phyloP scores from a whole-genome alignment of 2,888 invertebrate species.

The Zaprionus bogoriensis region DNA sequence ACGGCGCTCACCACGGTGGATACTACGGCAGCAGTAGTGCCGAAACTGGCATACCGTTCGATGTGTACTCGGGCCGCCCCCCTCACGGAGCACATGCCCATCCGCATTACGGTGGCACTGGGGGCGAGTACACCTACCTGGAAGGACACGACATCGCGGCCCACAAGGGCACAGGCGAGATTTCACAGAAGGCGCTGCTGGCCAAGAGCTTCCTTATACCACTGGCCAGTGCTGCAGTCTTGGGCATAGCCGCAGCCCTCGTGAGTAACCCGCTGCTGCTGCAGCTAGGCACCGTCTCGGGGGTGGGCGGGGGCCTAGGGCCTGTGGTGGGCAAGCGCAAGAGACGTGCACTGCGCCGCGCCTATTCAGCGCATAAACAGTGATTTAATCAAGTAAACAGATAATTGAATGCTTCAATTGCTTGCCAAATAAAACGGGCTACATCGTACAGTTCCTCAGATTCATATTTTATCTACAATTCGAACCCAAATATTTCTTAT shows the following conservation, averaged over 20 bases:
- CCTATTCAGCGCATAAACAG: constrained; percentile 29
- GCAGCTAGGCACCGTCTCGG: constrained; percentile 89
- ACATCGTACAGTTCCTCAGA: background rate
- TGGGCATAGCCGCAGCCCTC: constrained; percentile 91
- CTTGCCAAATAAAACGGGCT: constrained; percentile 21
- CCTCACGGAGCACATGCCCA: constrained; percentile 46
- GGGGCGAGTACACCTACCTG: constrained; percentile 74
- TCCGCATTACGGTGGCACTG: constrained; percentile 61
- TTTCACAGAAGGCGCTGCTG: constrained; percentile 77
- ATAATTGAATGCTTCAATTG: background rate
- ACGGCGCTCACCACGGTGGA: constrained; percentile 81
- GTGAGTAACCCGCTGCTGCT: constrained; percentile 90
- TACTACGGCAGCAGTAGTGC: constrained; percentile 64
- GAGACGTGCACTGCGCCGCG: constrained; percentile 51
- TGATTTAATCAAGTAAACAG: background rate
- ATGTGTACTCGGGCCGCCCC: constrained; percentile 74
- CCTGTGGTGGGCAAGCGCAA: constrained; percentile 75
- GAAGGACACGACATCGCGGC: constrained; percentile 58
- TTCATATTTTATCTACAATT: background rate
- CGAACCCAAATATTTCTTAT: background rate
- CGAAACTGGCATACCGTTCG: constrained; percentile 76
- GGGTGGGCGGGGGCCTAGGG: constrained; percentile 84
- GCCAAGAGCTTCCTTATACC: constrained; percentile 87
- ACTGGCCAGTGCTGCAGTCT: constrained; percentile 90
- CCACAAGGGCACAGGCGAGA: constrained; percentile 73